phyloP scores from a whole-genome alignment of 2,113 vertebrate species.

The Cyprinodon brontotheroides region DNA sequence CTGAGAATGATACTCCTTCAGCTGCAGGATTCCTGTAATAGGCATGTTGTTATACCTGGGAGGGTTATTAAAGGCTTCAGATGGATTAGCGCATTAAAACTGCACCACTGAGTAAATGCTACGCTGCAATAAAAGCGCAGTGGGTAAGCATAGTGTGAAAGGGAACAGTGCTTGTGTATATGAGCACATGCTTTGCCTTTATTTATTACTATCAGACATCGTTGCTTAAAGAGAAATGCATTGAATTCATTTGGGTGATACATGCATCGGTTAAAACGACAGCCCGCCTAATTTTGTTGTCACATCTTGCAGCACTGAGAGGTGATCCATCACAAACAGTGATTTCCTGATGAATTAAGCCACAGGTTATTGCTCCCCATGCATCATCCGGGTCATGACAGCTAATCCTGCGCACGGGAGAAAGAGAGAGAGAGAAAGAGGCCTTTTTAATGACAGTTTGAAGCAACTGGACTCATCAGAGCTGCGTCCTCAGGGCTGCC shows the following conservation, averaged over 20 bases:
- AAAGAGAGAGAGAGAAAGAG: slow-evolving; percentile 28
- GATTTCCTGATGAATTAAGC: slow-evolving; percentile 51
- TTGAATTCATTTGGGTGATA: slow-evolving; percentile 31
- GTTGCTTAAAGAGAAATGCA: slow-evolving; percentile 13
- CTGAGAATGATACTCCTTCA: slow-evolving; percentile 1
- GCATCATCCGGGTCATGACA: slow-evolving; percentile 58
- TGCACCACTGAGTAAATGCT: slow-evolving; percentile 3
- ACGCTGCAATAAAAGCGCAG: slow-evolving; percentile 5
- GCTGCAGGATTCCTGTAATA: slow-evolving; percentile 32
- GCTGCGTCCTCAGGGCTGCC: slow-evolving; percentile 4
- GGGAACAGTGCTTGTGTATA: not conserved
- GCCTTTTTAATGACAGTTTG: slow-evolving; percentile 50
- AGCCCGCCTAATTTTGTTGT: slow-evolving; percentile 45
- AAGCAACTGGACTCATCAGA: slow-evolving; percentile 18
- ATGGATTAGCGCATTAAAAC: slow-evolving; percentile 25
- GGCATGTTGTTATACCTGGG: slow-evolving; percentile 51
- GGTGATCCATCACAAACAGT: slow-evolving; percentile 46
- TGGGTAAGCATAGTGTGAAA: not conserved
- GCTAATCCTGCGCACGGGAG: slow-evolving; percentile 24
- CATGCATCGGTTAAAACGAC: slow-evolving; percentile 35
- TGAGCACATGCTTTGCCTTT: not conserved
- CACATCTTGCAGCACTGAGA: slow-evolving; percentile 4
- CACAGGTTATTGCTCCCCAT: slow-evolving; percentile 63
- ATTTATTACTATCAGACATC: slow-evolving; percentile 23
- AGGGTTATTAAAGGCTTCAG: slow-evolving; percentile 10